Percentiles rank a stretch among this genome's conserved stretches.
Conservation (phyloP, 2,113 vertebrate genomes). For the Serinus canaria region DNA sequence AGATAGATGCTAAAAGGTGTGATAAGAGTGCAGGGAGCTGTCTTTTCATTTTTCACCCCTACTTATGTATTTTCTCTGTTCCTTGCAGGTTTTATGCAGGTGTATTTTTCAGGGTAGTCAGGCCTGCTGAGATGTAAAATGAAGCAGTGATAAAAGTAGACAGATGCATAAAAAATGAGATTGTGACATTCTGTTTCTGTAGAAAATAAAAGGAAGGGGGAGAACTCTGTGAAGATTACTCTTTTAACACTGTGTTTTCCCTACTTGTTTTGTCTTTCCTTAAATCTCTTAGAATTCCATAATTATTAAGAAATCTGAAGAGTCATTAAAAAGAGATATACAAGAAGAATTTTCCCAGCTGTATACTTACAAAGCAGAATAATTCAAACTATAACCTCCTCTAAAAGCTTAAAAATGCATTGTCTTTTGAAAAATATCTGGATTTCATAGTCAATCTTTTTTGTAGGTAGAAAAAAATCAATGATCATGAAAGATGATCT, state of each 20-base stretch:
- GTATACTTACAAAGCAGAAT: background rate
- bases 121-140: constrained; percentile 14
- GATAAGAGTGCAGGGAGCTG: background rate
- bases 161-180: constrained; percentile 9
- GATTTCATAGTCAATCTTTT: background rate
- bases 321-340: background rate
- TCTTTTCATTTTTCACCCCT: background rate
- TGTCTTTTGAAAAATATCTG: background rate
- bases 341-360: background rate
- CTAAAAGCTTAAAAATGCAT: background rate
- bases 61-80: background rate
- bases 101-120: background rate
- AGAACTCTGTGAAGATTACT: background rate
- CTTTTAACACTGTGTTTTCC: background rate
- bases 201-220: background rate
- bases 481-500: background rate
- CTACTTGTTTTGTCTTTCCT: background rate
- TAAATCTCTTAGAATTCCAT: background rate
- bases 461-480: background rate
- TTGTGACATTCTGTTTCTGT: background rate
- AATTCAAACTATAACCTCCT: background rate
- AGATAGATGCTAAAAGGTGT: background rate
- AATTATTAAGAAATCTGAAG: background rate
- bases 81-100: background rate
- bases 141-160: background rate